A percentile compares a stretch with the other conserved stretches of the same genome.
Evolutionary conservation across 2,888 invertebrate genomes (phyloP).

Genomic region (Thalpophila matura): DNA sequence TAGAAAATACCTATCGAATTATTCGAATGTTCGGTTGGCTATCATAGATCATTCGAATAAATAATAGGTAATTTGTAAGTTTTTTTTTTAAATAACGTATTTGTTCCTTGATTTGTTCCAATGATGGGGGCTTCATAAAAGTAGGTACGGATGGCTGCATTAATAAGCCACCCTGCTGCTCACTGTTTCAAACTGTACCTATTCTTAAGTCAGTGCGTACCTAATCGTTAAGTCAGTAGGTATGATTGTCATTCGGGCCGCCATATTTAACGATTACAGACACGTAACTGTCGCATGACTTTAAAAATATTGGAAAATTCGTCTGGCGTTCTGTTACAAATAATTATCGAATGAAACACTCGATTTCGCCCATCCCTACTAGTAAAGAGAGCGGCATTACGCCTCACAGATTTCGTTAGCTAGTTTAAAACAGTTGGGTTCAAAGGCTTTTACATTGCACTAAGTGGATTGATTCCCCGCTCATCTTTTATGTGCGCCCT

Average conservation of each 20-base stretch:
- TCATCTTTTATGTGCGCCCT: slow-evolving; percentile 30
- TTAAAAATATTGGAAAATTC: neutral
- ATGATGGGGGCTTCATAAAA: no score
- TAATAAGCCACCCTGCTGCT: no score
- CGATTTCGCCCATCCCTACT: slow-evolving; percentile 10
- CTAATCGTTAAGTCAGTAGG: no score
- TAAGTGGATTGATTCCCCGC: slow-evolving; percentile 45
- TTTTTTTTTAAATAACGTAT: no score
- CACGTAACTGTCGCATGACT: no score
- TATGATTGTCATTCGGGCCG: no score
- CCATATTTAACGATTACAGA: no score
- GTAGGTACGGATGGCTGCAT: no score
- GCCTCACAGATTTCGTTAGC: slow-evolving; percentile 45
- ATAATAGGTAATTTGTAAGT: no score
- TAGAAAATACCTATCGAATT: neutral
- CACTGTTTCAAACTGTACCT: no score
- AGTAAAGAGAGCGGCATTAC: slow-evolving; percentile 36
- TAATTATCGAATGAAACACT: neutral
- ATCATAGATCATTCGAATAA: neutral
- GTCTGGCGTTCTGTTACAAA: neutral
- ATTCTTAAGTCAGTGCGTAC: no score
- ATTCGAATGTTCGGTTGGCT: neutral
- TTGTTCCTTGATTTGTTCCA: no score
- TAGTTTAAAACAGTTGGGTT: slow-evolving; percentile 50
- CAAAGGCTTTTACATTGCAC: slow-evolving; percentile 44